Evolutionary conservation across 1,140 invertebrate species (phyloP), one percentile per base, ranked within the genome.

Genomic region (Coenobita brevimanus): DNA sequence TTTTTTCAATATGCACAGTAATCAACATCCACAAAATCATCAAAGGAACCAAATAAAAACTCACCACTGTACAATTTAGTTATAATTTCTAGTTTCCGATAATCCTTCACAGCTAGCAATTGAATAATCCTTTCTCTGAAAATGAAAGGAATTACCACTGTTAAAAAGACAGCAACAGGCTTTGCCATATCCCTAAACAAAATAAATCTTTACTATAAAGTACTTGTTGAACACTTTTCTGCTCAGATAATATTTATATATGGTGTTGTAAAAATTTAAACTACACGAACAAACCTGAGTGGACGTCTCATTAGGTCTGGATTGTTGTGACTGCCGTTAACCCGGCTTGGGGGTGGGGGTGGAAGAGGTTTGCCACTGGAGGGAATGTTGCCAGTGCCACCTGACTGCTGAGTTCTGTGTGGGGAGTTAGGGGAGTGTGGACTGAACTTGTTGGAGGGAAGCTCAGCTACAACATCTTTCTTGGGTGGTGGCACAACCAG

Each of bases 41-140:
- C n/a, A n/a, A n/a, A n/a, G n/a, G n/a, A n/a, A n/a, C n/a, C n/a
- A n/a, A n/a, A n/a, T n/a, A n/a, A n/a, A n/a, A 30, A 93, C 93
- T 93, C 93, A 97, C 96, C 97, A 95, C 94, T 96, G 84, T 93
- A 94, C 80, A 98, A 93, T 90, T 96, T 95, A 82, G 95, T 93
- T 91, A 96, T 95, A 50, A 99, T 93, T 94, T 98, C 97, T 21
- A 96, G 96, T 93, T 97, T 98, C 93, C 98, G 98, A 93, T 96
- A 98, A 69, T 97, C 96, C 93, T 96, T 96, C 91, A 98, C 93
- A 90, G 97, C 97, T 92, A 99, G 94, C 91, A 98, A 94, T 93
- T 99, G 98, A 92, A 98, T 97, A 90, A 99, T 95, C 92, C 97
- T 95, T 93, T 98, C 97, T 92, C 96, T 97, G 92, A 91, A 92